Percentiles rank a stretch among this genome's conserved stretches.
Conservation (phyloP, 2,797 vertebrate genomes). For the Labroides dimidiatus region DNA sequence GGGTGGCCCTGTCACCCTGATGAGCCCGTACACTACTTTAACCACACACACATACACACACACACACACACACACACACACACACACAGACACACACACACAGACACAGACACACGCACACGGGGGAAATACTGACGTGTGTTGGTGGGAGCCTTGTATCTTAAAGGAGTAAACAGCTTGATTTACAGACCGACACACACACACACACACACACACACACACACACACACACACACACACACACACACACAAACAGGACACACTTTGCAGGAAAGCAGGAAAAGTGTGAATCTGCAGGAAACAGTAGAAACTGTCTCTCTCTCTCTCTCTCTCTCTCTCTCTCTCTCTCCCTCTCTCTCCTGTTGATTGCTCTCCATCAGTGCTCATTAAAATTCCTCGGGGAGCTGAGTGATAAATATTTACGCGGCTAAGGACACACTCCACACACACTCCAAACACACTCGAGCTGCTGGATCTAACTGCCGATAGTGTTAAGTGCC, state of each 20-base stretch:
- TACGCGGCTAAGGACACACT: conserved; percentile 76
- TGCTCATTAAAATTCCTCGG: conserved; percentile 80
- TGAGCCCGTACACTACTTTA: conserved; percentile 42
- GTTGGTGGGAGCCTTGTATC: conserved; percentile 6
- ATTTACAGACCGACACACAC: conserved; percentile 13
- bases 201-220: conserved; percentile 22
- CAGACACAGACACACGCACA: conserved; percentile 7
- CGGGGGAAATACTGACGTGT: background rate
- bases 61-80: conserved; percentile 7
- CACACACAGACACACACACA: conserved; percentile 16
- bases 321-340: background rate
- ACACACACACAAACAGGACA: conserved; percentile 27
- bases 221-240: conserved; percentile 9
- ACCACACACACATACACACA: conserved; percentile 18
- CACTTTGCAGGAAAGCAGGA: conserved; percentile 40
- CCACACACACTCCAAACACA: conserved; percentile 78
- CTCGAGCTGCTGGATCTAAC: conserved; percentile 67
- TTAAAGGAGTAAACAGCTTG: conserved; percentile 8
- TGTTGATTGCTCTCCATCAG: conserved; percentile 74
- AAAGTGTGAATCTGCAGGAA: conserved; percentile 33
- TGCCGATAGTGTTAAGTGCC: conserved; percentile 71
- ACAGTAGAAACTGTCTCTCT: conserved; percentile 33
- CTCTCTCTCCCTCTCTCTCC: conserved; percentile 5
- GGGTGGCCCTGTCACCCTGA: conserved; percentile 81
- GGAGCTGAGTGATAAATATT: conserved; percentile 79